A percentile compares a stretch with the other conserved stretches of the same genome.
phyloP scores from a whole-genome alignment of 2,113 vertebrate genomes.

The Pedetes capensis region DNA sequence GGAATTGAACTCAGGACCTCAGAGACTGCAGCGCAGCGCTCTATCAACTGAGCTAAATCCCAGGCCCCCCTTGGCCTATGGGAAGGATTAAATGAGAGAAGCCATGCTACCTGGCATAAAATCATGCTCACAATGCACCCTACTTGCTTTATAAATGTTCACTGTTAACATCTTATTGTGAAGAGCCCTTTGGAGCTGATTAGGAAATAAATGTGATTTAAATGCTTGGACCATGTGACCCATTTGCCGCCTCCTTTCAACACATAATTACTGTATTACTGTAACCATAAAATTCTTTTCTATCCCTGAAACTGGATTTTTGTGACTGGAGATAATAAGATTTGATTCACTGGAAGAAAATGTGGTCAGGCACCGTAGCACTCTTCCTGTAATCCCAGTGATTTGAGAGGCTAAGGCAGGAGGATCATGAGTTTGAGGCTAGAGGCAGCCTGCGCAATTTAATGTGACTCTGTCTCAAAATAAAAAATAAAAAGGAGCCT shows the following conservation, averaged over 20 bases:
- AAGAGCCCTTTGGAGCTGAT: not conserved
- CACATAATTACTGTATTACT: not conserved
- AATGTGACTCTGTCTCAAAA: too few relatives aligned
- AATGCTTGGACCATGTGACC: not conserved
- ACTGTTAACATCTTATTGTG: not conserved
- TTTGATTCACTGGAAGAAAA: not conserved
- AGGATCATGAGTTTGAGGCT: too few relatives aligned
- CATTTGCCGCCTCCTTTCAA: not conserved
- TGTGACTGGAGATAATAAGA: not conserved
- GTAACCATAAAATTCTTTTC: not conserved
- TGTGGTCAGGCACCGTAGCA: too few relatives aligned
- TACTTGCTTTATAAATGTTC: not conserved
- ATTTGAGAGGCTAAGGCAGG: too few relatives aligned
- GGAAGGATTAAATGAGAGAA: not conserved
- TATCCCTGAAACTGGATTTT: not conserved
- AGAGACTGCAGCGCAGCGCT: too few relatives aligned
- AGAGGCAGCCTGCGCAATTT: too few relatives aligned
- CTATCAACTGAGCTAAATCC: too few relatives aligned
- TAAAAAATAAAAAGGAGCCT: too few relatives aligned
- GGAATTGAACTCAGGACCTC: too few relatives aligned
- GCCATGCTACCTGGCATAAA: not conserved
- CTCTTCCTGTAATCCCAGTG: too few relatives aligned
- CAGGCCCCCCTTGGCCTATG: not conserved
- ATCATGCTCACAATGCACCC: not conserved
- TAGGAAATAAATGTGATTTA: not conserved